These are phyloP conservation scores for Calephelis nemesis DNA, from an alignment of 1,140 invertebrate species.

Conservation along the genomic window DNA sequence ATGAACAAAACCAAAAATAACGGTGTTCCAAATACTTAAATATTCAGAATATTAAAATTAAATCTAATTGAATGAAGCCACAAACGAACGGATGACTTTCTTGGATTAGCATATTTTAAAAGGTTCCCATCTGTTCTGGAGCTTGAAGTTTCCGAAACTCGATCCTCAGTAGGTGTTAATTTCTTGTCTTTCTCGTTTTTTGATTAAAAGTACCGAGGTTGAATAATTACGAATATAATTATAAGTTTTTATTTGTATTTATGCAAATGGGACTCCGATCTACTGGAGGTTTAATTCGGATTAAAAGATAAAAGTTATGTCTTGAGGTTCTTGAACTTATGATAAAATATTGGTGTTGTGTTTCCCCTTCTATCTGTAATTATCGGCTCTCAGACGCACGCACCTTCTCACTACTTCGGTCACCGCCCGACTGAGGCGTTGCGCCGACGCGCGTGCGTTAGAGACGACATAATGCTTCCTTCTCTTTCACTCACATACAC, in stretches of 20 bases:
- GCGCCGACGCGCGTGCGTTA: too few species aligned
- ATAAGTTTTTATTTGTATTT: constrained; percentile 14
- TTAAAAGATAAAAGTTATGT: too few species aligned
- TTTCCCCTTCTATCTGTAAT: too few species aligned
- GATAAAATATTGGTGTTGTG: too few species aligned
- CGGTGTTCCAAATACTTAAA: not conserved
- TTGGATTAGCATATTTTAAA: constrained; percentile 31
- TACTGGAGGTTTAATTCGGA: too few species aligned
- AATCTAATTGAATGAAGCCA: constrained; percentile 10
- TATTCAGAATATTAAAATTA: constrained; percentile 7
- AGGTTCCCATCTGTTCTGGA: constrained; percentile 28
- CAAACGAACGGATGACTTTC: constrained; percentile 6
- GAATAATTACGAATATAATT: constrained; percentile 7
- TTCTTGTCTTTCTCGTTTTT: constrained; percentile 20
- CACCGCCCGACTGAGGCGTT: too few species aligned
- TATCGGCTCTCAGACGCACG: too few species aligned
- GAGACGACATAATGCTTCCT: too few species aligned
- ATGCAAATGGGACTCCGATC: not conserved
- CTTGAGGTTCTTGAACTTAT: too few species aligned
- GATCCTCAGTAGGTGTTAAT: constrained; percentile 28
- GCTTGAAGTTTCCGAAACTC: constrained; percentile 27
- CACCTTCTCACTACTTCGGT: too few species aligned
- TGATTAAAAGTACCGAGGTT: constrained; percentile 25
- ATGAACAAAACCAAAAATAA: too few species aligned
- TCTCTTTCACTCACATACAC: too few species aligned